Evolutionary conservation across 2,888 invertebrate genomes (phyloP).

Genomic region (Heliconius erato): DNA sequence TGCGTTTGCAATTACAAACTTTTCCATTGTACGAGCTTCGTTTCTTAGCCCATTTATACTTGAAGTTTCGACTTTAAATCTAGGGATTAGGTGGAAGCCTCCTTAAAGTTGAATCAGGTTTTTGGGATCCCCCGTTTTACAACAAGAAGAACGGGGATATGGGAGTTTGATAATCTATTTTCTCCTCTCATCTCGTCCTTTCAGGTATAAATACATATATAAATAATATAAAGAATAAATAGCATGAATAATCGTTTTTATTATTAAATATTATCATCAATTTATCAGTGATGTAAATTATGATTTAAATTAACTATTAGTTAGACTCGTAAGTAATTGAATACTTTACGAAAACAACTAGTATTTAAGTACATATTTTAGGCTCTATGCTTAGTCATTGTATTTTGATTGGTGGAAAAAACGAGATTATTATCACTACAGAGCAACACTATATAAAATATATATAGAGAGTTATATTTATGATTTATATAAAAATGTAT

Average conservation of each 20-base stretch:
- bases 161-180: neutral
- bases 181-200: neutral
- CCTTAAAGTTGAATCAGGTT: conserved; percentile 28
- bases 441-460: too few relatives aligned
- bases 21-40: conserved; percentile 49
- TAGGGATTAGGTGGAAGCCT: conserved; percentile 37
- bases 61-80: conserved; percentile 41
- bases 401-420: neutral
- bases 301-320: neutral
- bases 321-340: neutral
- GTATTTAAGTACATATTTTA: neutral
- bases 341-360: neutral
- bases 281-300: neutral
- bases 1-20: conserved; percentile 54
- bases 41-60: conserved; percentile 43
- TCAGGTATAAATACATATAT: too few relatives aligned
- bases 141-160: too few relatives aligned
- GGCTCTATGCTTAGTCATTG: neutral
- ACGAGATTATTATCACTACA: too few relatives aligned
- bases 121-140: neutral
- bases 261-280: neutral
- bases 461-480: too few relatives aligned
- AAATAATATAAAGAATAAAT: neutral
- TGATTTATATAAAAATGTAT: neutral
- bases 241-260: neutral